Evolutionary conservation across 2,888 invertebrate species (phyloP), one percentile per base, ranked within the genome.

Genomic region (Chelonus formosanus): DNA sequence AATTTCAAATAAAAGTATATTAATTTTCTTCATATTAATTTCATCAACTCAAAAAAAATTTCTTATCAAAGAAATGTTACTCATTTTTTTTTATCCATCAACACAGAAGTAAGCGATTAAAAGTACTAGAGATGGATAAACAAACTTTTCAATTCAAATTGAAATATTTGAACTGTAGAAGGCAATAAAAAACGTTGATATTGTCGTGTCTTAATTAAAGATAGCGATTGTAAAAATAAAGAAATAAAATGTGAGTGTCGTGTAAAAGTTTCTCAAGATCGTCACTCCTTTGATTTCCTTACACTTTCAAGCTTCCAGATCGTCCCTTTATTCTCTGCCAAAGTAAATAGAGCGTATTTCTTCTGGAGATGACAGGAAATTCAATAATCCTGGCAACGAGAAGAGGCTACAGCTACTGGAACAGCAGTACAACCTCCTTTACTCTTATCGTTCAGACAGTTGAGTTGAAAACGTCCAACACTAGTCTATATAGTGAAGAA

Each of bases 351-450:
- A 79, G 76, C 78, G 77, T 75, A 80, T 80, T 81, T 82, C 81
- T 81, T 81, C 81, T 80, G 81, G 78, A 77, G 78, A 79, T 81
- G 80, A 82, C 82, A 78, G 78, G 74, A 81, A 81, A 81, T 79
- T 81, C 81, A 80, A 82, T 82, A 82, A 82, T 81, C 78, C 75
- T 76, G 72, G 75, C 75, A 76, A 77, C 74, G 75, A 74, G 69
- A 74, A 62, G 68, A 7, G 40, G 40, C 34, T 54, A 34, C 58
- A 59, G 40, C 59, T 52, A 57, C 50, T 53, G 60, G 40, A 55
- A 59, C 60, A 35, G 63, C 48, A 48, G 48, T 48, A 52, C 52
- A 32, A 52, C 52, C 31, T 5, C 5, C 52, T 32, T 34, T 32
- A 32, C 52, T 53, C 53, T 35, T 10, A 44, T 52, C 32, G 40